phyloP scores from a whole-genome alignment of 1,140 invertebrate genomes.

The Habropoda laboriosa region DNA sequence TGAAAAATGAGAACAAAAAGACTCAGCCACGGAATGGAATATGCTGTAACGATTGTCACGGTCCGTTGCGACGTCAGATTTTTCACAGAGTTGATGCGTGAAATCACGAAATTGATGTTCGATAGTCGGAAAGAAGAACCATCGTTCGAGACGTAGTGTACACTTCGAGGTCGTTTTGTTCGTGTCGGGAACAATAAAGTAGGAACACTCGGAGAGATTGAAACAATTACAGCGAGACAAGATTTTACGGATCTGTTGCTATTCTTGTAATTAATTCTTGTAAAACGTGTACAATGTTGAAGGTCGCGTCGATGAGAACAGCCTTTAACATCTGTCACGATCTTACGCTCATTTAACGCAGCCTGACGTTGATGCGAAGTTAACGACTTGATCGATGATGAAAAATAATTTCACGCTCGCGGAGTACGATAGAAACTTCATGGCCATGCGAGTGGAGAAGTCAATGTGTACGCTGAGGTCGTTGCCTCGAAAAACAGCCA shows the following conservation, averaged over 20 bases:
- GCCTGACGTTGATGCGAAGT: slow-evolving; percentile 2
- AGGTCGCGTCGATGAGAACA: background rate
- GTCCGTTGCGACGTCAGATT: slow-evolving; percentile 16
- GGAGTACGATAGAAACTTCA: background rate
- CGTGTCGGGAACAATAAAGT: background rate
- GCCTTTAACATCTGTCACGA: background rate
- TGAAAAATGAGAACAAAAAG: background rate
- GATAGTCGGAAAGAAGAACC: background rate
- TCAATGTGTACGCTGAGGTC: slow-evolving; percentile 1
- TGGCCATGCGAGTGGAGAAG: background rate
- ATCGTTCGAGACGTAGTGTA: background rate
- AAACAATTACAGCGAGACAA: background rate
- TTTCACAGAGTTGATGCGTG: background rate
- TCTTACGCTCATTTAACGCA: background rate
- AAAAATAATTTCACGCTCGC: slow-evolving; percentile 20
- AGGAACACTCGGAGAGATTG: background rate
- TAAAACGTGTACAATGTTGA: background rate
- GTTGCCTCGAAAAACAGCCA: slow-evolving; percentile 8
- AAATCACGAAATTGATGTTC: background rate
- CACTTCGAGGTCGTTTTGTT: background rate
- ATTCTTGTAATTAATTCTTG: background rate
- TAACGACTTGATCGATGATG: background rate
- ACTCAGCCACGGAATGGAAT: background rate
- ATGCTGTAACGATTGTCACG: slow-evolving; percentile 7
- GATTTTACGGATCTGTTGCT: background rate